phyloP scores from a whole-genome alignment of 2,113 vertebrate genomes.

The Oncorhynchus kisutch region DNA sequence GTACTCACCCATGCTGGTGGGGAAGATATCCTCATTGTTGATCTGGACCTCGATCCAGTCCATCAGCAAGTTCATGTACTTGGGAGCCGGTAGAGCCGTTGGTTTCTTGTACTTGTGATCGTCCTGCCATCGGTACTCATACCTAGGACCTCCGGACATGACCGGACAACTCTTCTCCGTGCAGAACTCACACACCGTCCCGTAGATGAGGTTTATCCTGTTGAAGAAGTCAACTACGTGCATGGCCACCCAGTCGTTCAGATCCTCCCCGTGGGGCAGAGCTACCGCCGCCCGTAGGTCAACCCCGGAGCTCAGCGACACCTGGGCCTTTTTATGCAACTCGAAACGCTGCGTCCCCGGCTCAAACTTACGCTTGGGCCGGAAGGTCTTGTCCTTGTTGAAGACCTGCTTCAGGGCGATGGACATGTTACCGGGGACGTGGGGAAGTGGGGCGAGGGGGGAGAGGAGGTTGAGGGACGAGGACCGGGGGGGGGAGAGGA shows the following conservation, averaged over 20 bases:
- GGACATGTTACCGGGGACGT: slow-evolving; percentile 68
- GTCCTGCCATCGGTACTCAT: slow-evolving; percentile 86
- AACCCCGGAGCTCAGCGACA: slow-evolving; percentile 77
- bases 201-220: slow-evolving; percentile 86
- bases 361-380: slow-evolving; percentile 84
- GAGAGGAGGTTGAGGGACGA: background rate
- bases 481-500: background rate
- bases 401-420: slow-evolving; percentile 84
- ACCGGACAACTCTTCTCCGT: slow-evolving; percentile 82
- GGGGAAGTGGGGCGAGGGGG: background rate
- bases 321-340: slow-evolving; percentile 82
- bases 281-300: slow-evolving; percentile 80
- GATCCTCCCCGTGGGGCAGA: slow-evolving; percentile 79
- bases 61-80: slow-evolving; percentile 88
- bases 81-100: slow-evolving; percentile 80
- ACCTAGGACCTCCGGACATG: slow-evolving; percentile 86
- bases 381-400: slow-evolving; percentile 86
- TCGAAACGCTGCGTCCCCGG: slow-evolving; percentile 86
- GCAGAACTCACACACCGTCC: slow-evolving; percentile 86
- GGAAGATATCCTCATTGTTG: slow-evolving; percentile 85
- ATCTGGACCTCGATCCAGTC: slow-evolving; percentile 87
- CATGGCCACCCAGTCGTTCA: slow-evolving; percentile 85
- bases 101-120: slow-evolving; percentile 85
- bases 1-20: slow-evolving; percentile 79
- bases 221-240: slow-evolving; percentile 89